Base-by-base conservation (phyloP, 2,888 invertebrate species). In the Torymus aiolomorphi region DNA sequence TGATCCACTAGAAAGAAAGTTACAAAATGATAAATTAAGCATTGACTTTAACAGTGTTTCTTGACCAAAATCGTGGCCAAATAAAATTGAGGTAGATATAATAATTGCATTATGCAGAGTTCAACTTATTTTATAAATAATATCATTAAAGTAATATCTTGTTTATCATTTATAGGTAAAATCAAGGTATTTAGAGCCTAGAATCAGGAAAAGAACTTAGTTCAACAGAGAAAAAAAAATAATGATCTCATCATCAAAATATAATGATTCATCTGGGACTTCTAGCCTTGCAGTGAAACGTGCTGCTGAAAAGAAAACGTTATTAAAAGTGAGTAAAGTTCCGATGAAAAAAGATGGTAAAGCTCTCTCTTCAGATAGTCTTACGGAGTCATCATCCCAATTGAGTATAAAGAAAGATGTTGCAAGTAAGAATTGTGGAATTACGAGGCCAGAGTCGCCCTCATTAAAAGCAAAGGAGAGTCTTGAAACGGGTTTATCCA, bases 251-350 rank as follows among this genome's bases (percentile, higher is more conserved):
- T 93, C 93, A 0, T 93, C 93, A n/a, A n/a, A n/a, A n/a, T n/a
- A n/a, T n/a, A n/a, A n/a, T 66, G 94, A 95, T 84, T 94, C 94
- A 0, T 95, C 95, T 0, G 91, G 94, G 13, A 94, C 94, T 80
- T 94, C 94, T 1, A 95, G 94, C 85, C 95, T 95, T 0, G 92
- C 93, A 2, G 92, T 92, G 87, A 90, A 91, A 82, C 90, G 92
- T 62, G 90, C 91, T 0, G 82, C 85, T 76, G 85, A 91, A 81
- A 86, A 89, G 84, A 83, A 88, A 82, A 80, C 88, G 11, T 63
- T 87, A 0, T 85, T 5, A 90, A 90, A 79, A 66, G 63, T 20
- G 5, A 75, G 31, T 1, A 90, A 91, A 52, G 83, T 90, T 51
- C 85, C 87, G 4, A 86, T 86, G 24, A 90, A 89, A 56, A 88